These are phyloP conservation scores for Xyrauchen texanus DNA, from an alignment of 2,113 vertebrate species.

Conservation along the genomic window DNA sequence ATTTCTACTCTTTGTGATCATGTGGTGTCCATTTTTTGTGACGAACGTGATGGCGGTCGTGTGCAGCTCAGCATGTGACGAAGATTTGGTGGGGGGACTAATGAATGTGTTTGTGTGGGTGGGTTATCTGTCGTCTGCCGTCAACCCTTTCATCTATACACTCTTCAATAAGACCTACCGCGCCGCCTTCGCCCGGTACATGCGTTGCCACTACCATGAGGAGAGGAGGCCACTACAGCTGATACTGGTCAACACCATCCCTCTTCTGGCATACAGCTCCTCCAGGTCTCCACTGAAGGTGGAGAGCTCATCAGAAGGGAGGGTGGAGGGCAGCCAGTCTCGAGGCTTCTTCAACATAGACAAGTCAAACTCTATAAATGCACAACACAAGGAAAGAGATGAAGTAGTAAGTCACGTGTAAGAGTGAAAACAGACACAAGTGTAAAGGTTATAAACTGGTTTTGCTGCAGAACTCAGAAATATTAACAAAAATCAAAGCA, in stretches of 20 bases:
- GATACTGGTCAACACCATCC: constrained; percentile 93
- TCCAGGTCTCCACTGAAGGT: constrained; percentile 78
- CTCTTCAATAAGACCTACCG: constrained; percentile 95
- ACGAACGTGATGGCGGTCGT: constrained; percentile 91
- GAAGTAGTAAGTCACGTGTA: constrained; percentile 83
- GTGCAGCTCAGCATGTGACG: constrained; percentile 81
- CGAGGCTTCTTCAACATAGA: constrained; percentile 66
- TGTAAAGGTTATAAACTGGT: background rate
- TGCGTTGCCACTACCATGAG: constrained; percentile 87
- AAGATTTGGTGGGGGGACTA: constrained; percentile 78
- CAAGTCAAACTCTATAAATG: constrained; percentile 63
- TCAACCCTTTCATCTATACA: constrained; percentile 93
- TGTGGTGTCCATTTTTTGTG: constrained; percentile 98
- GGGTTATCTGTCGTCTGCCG: constrained; percentile 92
- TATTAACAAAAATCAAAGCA: too few species aligned
- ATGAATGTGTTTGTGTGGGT: constrained; percentile 97
- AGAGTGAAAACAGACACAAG: constrained; percentile 41
- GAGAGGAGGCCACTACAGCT: constrained; percentile 88
- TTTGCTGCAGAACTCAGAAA: too few species aligned
- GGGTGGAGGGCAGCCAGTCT: constrained; percentile 65
- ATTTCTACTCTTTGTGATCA: constrained; percentile 94
- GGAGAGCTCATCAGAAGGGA: constrained; percentile 72
- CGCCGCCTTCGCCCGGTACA: constrained; percentile 87
- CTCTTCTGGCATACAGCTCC: constrained; percentile 85
- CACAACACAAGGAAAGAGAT: constrained; percentile 38